Percentiles rank a stretch among this genome's conserved stretches.
These are phyloP conservation scores for Alligator mississippiensis DNA, from an alignment of 2,113 vertebrate genomes.

Conservation along the genomic window DNA sequence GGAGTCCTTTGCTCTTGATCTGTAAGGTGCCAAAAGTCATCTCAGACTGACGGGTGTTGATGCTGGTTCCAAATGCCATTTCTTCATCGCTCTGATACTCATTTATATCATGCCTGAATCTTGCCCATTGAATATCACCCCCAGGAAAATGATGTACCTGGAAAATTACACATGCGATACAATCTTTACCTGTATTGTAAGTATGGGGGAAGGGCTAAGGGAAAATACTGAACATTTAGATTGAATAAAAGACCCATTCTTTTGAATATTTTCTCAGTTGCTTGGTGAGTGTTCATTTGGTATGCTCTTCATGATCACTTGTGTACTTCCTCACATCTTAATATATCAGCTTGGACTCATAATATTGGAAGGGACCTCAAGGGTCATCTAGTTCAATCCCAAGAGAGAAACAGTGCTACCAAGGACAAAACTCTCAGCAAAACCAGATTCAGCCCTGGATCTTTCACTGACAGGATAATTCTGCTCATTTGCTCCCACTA, in stretches of 20 bases:
- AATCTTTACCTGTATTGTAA: not conserved
- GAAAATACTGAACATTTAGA: not conserved
- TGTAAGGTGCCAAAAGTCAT: constrained; percentile 71
- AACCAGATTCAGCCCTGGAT: not conserved
- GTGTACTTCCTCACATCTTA: accelerated
- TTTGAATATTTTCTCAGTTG: not conserved
- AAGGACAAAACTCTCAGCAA: not conserved
- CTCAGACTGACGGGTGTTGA: constrained; percentile 66
- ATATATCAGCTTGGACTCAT: not conserved
- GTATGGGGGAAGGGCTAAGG: not conserved
- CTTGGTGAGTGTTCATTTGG: not conserved
- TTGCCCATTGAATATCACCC: constrained; percentile 76
- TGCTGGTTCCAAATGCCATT: constrained; percentile 71
- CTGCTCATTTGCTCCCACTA: no score
- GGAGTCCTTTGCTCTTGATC: constrained; percentile 73
- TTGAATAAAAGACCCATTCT: no score
- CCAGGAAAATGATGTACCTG: constrained; percentile 70
- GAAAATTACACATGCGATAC: not conserved
- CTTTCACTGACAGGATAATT: no score
- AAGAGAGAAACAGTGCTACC: not conserved
- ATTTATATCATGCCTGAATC: constrained; percentile 49
- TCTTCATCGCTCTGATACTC: constrained; percentile 67
- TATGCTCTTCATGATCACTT: not conserved
- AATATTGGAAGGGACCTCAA: no score
- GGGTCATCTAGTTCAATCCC: not conserved